Conservation (phyloP, 2,888 invertebrate genomes). For the Lysandra coridon region DNA sequence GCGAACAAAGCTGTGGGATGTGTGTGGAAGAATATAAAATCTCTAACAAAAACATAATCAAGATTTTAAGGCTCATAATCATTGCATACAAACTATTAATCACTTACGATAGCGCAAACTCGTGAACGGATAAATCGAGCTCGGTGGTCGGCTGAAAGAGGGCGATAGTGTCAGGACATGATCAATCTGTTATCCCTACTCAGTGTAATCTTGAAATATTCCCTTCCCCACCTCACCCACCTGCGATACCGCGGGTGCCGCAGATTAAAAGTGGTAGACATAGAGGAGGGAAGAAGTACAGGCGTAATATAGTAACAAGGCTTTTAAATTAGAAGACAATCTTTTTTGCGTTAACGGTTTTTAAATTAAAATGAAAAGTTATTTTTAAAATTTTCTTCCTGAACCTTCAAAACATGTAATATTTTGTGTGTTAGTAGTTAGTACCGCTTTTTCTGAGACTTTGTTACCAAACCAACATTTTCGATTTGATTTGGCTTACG, state of each 20-base stretch:
- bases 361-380: too few species aligned
- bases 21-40: not conserved
- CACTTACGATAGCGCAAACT: slow-evolving; percentile 3
- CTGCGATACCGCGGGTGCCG: slow-evolving; percentile 38
- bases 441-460: too few species aligned
- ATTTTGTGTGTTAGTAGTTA: too few species aligned
- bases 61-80: not conserved
- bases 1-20: not conserved
- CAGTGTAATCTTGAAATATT: slow-evolving; percentile 67
- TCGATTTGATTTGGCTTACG: too few species aligned
- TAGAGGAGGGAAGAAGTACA: not conserved
- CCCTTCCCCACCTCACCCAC: slow-evolving; percentile 53
- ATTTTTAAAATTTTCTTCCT: too few species aligned
- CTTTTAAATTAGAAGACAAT: too few species aligned
- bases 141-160: slow-evolving; percentile 34
- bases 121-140: slow-evolving; percentile 6
- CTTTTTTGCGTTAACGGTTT: too few species aligned
- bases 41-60: not conserved
- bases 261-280: not conserved
- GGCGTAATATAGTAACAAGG: too few species aligned
- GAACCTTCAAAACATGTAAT: too few species aligned
- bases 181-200: slow-evolving; percentile 63
- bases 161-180: slow-evolving; percentile 54
- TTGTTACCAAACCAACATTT: too few species aligned
- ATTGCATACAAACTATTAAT: not conserved